Evolutionary conservation across 2,113 vertebrate genomes (phyloP).

Genomic region (Pangasianodon gigas): DNA sequence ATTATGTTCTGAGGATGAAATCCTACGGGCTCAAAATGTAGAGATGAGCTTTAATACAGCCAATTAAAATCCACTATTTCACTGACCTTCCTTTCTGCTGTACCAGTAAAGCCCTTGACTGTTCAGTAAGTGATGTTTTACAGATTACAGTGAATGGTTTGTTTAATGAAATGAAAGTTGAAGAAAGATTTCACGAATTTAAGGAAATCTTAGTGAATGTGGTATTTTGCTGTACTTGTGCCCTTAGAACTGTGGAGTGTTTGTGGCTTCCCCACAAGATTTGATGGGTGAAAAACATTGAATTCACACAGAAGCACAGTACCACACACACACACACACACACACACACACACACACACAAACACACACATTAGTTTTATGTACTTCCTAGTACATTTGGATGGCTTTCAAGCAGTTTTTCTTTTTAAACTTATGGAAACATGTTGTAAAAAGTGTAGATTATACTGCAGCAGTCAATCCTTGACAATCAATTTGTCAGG

Average conservation of each 20-base stretch:
- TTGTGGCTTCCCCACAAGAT: conserved; percentile 8
- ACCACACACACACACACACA: not conserved
- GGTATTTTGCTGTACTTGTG: conserved; percentile 21
- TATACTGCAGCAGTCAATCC: not conserved
- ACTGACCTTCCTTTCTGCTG: not conserved
- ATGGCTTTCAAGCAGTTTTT: not conserved
- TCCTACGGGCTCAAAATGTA: not conserved
- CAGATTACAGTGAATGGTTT: not conserved
- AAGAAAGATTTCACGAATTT: not conserved
- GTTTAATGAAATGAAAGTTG: not conserved
- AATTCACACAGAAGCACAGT: not conserved
- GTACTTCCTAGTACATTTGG: not conserved
- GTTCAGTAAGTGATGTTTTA: conserved; percentile 18
- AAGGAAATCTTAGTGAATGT: not conserved
- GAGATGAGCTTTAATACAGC: not conserved
- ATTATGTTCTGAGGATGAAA: not conserved
- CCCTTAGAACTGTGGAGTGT: conserved; percentile 18
- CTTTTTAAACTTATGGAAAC: not conserved
- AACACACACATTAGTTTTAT: conserved; percentile 1
- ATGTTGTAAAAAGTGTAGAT: not conserved
- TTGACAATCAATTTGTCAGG: not conserved
- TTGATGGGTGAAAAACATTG: conserved; percentile 8
- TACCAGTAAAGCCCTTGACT: not conserved
- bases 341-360: conserved; percentile 4
- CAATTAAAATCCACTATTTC: not conserved